Base-by-base conservation (phyloP, 2,888 invertebrate genomes). In the Ophioninae sp. region DNA sequence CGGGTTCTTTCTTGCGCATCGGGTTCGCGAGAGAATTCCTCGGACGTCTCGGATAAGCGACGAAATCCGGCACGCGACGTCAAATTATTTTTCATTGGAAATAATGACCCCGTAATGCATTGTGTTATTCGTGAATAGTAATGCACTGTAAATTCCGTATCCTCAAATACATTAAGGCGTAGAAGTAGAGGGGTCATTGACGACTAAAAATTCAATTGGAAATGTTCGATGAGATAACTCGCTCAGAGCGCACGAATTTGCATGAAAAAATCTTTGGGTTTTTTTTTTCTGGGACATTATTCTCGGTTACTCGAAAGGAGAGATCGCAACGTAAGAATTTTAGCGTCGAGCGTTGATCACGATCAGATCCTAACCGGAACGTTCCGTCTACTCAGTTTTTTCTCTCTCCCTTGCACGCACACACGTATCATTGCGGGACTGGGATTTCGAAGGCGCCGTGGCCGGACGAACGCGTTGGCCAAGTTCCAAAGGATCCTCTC, bases 381-480 rank as follows among this genome's bases (percentile, higher is more conserved):
- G 21, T 7, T 20, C 59, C 8, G 20, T 59, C 21, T 20, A 1
- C 6, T n/a, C 57, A 37, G 30, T 41, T 57, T 23, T 23, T 50
- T 78, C 21, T 57, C 1, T 56, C 41, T 21, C 13, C 8, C 2
- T 13, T 5, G 13, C 17, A 21, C 62, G 20, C 78, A 20, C 17
- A 64, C 64, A 23, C n/a, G 6, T 8, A 56, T n/a, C 17, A 50
- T 50, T 21, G 0, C 50, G 13, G 39, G 21, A 7, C 20, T 30
- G 6, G 57, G 21, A 5, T 50, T 65, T 56, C 56, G 39, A 56
- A 62, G 83, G 61, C 44, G 56, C 72, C 50, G 72, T 8, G 61
- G 20, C 65, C 50, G 59, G 76, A 78, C 61, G 75, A 68, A 81
- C 61, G 44, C 75, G 59, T 79, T 84, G 84, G 84, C 84, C 17